Base-by-base conservation (phyloP, 2,113 vertebrate genomes). In the Varanus salvator region DNA sequence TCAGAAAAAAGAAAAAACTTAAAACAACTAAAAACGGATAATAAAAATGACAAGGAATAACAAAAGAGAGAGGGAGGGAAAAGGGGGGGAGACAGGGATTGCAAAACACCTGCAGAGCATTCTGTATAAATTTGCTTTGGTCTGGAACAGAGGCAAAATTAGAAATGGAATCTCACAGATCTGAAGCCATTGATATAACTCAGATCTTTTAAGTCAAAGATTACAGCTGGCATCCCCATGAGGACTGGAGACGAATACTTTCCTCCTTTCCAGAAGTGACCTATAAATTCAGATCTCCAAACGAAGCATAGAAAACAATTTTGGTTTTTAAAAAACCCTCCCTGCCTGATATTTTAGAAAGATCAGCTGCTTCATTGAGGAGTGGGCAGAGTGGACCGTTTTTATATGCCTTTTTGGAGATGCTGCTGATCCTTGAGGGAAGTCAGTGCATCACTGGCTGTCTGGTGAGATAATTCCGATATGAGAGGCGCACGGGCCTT, bases 321-420 rank as follows among this genome's bases (percentile, higher is more conserved):
- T 88, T 66, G 3, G 0, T 0, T 77, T 11, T 0, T 0, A 54
- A 54, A 7, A 54, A 54, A 54, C 54, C 6, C 72, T 74, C 93
- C 82, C 6, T 0, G 0, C 8, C 27, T 69, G 12, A 80, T 90
- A 84, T 89, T 93, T 90, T 93, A 21, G 0, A 0, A 17, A 87
- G 93, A 93, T 94, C 69, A 48, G n/a, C 80, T 9, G n/a, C 68
- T 54, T 54, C 52, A 1, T 48, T 80, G 5, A 0, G 31, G 88
- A 0, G 0, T 31, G 80, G 80, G 34, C 84, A 88, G 64, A 57
- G 0, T 8, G 44, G 68, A n/a, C 12, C 0, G 17, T 74, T 84
- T 44, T 84, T 76, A 12, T 84, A 25, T 68, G 21, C 23, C 86
- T 69, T 0, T 0, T 0, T 38, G 7, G 74, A 23, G n/a, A 76